Evolutionary conservation across 2,888 invertebrate species (phyloP), one percentile per base, ranked within the genome.

Genomic region (Nomada goodeniana): DNA sequence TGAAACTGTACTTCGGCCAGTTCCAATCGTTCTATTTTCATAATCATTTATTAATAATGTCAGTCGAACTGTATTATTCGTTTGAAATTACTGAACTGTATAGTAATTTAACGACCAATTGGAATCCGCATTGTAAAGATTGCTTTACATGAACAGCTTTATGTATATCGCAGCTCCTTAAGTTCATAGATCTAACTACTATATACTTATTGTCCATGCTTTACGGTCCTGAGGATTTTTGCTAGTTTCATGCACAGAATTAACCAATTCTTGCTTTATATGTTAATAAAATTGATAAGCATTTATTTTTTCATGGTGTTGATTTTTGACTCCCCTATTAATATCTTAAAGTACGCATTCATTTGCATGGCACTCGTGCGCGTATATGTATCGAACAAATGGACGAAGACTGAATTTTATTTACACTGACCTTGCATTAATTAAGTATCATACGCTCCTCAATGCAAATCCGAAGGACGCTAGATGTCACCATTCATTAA

Each of bases 401-500:
- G 26, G 36, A 60, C 18, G n/a, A 29, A 52, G 11, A 10, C 26
- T 29, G 13, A 55, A 36, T 1, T 70, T 57, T 50, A 63, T 50
- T 50, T 26, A 15, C 0, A 11, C 11, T 47, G 15, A 69, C 67
- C 63, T 80, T 63, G 23, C 18, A 59, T 72, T 57, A 57, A 77
- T 72, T 29, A 4, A 59, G 23, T 50, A 55, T 29, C n/a, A 23
- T n/a, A 9, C 20, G 23, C 4, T 63, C 68, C 18, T 15, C 13
- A 64, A 79, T 79, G 63, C 36, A 73, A 65, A 70, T 63, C 26
- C n/a, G 50, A 55, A 67, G 47, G 26, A 67, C 20, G 2, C 10
- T 15, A 67, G 7, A 70, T 61, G 26, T 52, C 9, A 36, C 13
- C 26, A 29, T 50, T 53, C 13, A 23, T 13, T 20, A 11, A n/a